Evolutionary conservation across 2,888 invertebrate genomes (phyloP), one percentile per base, ranked within the genome.

Genomic region (Yponomeuta evonymella): DNA sequence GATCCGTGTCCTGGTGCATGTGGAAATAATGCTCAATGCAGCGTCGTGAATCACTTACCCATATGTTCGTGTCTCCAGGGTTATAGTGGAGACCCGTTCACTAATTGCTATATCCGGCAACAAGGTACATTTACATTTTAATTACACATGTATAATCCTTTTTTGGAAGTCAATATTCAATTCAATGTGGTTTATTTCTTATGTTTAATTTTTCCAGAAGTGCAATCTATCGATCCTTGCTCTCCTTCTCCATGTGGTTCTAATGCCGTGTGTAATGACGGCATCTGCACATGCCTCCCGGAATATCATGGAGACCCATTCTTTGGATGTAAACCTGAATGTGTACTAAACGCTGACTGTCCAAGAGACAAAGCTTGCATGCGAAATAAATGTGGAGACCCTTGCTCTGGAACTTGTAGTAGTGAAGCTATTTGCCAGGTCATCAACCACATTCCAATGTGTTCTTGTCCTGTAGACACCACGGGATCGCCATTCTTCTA

Each of bases 1-100:
- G 95, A 96, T 84, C 96, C 96, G 10, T 97, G 96, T 77, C 95
- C 95, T 9, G 96, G 96, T 73, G 95, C 95, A 5, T 97, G 96
- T 81, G 96, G 96, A 11, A 93, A 93, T 76, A 96, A 96, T 81
- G 95, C 96, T 1, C 93, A 94, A 68, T 96, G 96, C 79, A 94
- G 94, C 79, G 95, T 96, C 30, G 92, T 94, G 67, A 95, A 95
- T 76, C 95, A 96, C 84, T 79, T 96, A 78, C 95, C 95, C 36
- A 91, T 93, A 70, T 95, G 96, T 81, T 94, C 94, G 43, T 97
- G 97, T 80, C 79, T 93, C 12, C 85, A 89, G 70, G 95, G 95
- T 68, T 96, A 93, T 79, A 94, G 94, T 30, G 97, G 97, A 62
- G 95, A 97, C 92, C 96, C 96, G 11, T 96, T 96, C 83, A 89